Percentiles rank a stretch among this genome's conserved stretches.
These are phyloP conservation scores for Cichladusa arquata DNA, from an alignment of 2,113 vertebrate genomes.

Conservation along the genomic window DNA sequence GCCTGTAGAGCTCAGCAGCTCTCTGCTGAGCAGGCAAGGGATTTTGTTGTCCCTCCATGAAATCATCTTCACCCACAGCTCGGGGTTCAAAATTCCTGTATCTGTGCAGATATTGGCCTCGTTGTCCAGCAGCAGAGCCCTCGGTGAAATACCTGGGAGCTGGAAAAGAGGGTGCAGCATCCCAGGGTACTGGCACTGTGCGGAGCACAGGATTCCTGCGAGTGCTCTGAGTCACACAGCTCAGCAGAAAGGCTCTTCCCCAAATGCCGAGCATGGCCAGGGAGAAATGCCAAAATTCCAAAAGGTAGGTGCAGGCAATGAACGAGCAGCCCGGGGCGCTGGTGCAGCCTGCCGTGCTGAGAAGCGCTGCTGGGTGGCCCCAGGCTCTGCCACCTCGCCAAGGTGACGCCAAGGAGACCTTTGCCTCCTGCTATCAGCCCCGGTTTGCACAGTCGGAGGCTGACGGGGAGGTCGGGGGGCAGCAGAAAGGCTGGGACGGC, in stretches of 20 bases:
- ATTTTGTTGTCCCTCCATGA: background rate
- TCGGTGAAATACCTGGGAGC: rapidly evolving
- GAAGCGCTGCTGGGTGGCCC: background rate
- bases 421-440: background rate
- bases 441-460: background rate
- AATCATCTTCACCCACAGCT: background rate
- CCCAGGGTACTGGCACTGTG: rapidly evolving
- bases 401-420: background rate
- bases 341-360: background rate
- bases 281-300: background rate
- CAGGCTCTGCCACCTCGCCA: background rate
- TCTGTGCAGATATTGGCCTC: background rate
- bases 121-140: rapidly evolving
- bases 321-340: rapidly evolving
- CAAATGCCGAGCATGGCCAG: rapidly evolving
- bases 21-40: background rate
- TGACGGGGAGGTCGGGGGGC: rapidly evolving
- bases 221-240: rapidly evolving
- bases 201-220: rapidly evolving
- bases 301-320: background rate
- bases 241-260: background rate
- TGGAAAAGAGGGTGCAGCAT: background rate
- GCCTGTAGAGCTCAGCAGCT: background rate
- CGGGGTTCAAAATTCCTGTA: rapidly evolving
- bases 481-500: background rate